These are phyloP conservation scores for Idaea biselata DNA, from an alignment of 2,888 invertebrate genomes.

Conservation along the genomic window DNA sequence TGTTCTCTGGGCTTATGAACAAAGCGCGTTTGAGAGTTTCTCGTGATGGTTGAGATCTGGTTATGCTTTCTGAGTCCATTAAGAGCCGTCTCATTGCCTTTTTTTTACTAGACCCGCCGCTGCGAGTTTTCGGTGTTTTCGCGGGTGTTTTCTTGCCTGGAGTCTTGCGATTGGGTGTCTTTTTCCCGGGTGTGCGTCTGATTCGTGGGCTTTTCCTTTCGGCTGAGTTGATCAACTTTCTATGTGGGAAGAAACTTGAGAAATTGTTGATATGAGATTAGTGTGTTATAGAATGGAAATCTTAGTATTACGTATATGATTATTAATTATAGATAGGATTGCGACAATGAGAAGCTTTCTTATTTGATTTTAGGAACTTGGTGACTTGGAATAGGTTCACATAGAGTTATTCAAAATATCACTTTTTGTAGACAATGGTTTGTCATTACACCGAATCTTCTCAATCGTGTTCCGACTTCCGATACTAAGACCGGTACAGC, in stretches of 20 bases:
- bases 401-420: too few species aligned
- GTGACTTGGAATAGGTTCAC: too few species aligned
- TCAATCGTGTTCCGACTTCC: too few species aligned
- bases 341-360: too few species aligned
- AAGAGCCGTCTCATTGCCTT: slow-evolving; percentile 71
- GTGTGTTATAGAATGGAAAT: slow-evolving; percentile 19
- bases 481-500: too few species aligned
- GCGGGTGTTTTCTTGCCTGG: slow-evolving; percentile 80
- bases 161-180: slow-evolving; percentile 63
- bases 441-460: too few species aligned
- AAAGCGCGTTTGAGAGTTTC: slow-evolving; percentile 85
- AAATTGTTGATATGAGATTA: slow-evolving; percentile 42
- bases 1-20: slow-evolving; percentile 86
- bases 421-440: too few species aligned
- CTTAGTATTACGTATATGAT: background rate
- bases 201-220: slow-evolving; percentile 73
- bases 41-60: slow-evolving; percentile 64
- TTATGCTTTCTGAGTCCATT: slow-evolving; percentile 61
- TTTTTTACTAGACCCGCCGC: slow-evolving; percentile 83
- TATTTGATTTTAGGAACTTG: too few species aligned
- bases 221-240: slow-evolving; percentile 66
- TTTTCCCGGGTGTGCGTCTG: slow-evolving; percentile 74
- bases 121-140: slow-evolving; percentile 77
- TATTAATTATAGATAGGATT: slow-evolving; percentile 2
- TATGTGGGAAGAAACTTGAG: slow-evolving; percentile 75